phyloP scores from a whole-genome alignment of 2,888 invertebrate species.

The Polymixis lichenea region DNA sequence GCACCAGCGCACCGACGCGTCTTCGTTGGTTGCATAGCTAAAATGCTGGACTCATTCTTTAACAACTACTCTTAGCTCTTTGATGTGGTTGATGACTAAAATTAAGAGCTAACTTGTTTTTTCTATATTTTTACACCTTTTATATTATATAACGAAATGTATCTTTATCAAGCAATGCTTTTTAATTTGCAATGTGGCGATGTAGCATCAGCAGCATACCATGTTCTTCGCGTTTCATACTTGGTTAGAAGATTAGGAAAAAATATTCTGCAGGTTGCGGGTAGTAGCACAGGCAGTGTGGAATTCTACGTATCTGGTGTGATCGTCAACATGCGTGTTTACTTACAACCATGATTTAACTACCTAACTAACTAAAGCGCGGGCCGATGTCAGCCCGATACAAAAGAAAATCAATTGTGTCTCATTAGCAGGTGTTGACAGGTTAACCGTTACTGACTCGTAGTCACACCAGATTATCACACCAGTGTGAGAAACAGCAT shows the following conservation, averaged over 20 bases:
- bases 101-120: constrained; percentile 10
- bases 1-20: constrained; percentile 66
- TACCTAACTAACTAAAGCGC: too few species aligned
- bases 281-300: neutral
- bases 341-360: too few species aligned
- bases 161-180: neutral
- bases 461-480: too few species aligned
- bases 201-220: neutral
- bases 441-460: too few species aligned
- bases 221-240: neutral
- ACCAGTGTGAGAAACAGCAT: too few species aligned
- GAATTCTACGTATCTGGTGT: neutral
- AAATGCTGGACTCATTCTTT: constrained; percentile 83
- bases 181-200: neutral
- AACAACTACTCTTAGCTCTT: constrained; percentile 74
- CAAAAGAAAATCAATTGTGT: too few species aligned
- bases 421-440: too few species aligned
- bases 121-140: constrained; percentile 5
- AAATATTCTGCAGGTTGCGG: neutral
- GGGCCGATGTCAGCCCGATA: too few species aligned
- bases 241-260: neutral
- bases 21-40: constrained; percentile 79
- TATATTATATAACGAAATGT: neutral
- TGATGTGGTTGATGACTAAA: constrained; percentile 20
- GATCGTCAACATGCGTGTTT: neutral